These are phyloP conservation scores for Sebastes vulpes DNA, from an alignment of 2,797 vertebrate species.

Conservation along the genomic window DNA sequence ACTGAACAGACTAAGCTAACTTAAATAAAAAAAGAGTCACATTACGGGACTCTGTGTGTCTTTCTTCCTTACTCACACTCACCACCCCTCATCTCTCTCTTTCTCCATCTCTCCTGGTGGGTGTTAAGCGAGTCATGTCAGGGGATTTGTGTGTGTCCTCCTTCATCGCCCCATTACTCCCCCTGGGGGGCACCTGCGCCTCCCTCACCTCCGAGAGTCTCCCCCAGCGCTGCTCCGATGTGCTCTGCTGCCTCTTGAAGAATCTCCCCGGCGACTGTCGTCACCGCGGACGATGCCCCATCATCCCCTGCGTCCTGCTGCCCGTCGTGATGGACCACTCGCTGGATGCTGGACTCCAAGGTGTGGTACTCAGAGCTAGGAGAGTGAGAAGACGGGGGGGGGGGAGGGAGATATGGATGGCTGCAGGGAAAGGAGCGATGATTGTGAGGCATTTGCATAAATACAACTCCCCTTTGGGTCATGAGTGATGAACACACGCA, in stretches of 20 bases:
- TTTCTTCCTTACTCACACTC: conserved; percentile 56
- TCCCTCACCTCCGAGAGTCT: conserved; percentile 95
- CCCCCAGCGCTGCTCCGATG: conserved; percentile 90
- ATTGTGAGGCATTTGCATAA: conserved; percentile 71
- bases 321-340: conserved; percentile 89
- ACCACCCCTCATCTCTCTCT: conserved; percentile 80
- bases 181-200: conserved; percentile 78
- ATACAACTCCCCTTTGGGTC: conserved; percentile 54
- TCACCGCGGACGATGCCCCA: conserved; percentile 84
- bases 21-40: conserved; percentile 20
- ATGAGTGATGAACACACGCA: conserved; percentile 46
- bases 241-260: conserved; percentile 93
- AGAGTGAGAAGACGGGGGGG: conserved; percentile 43
- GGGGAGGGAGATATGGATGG: conserved; percentile 44
- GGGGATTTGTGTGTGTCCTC: conserved; percentile 88
- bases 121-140: conserved; percentile 95
- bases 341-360: conserved; percentile 90
- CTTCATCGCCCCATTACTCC: conserved; percentile 93
- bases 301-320: conserved; percentile 83
- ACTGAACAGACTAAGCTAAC: conserved; percentile 28
- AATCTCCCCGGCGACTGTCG: conserved; percentile 90
- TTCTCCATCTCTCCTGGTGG: conserved; percentile 83
- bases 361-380: conserved; percentile 86
- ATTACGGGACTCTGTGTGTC: conserved; percentile 39
- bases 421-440: conserved; percentile 43